Conservation (phyloP, 2,797 vertebrate genomes). For the Tadarida brasiliensis region DNA sequence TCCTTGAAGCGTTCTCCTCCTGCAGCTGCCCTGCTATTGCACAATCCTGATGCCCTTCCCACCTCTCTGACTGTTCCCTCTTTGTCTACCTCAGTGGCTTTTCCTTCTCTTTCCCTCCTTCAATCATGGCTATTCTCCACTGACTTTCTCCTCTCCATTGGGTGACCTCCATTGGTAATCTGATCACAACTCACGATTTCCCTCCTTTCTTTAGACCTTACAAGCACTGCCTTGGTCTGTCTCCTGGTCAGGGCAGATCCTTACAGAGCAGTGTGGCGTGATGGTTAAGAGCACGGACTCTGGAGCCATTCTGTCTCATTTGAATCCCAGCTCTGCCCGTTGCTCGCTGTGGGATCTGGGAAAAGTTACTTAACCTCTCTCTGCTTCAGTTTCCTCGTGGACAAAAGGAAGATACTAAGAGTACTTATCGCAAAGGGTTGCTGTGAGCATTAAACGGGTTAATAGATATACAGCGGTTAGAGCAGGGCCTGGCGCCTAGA, state of each 20-base stretch:
- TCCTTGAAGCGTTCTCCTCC: background rate
- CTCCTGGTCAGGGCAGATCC: background rate
- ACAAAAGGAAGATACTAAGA: background rate
- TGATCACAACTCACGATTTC: background rate
- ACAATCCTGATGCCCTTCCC: background rate
- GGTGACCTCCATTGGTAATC: background rate
- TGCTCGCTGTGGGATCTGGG: background rate
- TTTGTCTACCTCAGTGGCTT: background rate
- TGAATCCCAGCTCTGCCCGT: background rate
- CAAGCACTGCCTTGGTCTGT: background rate
- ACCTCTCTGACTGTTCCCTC: background rate
- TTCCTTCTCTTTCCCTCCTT: background rate
- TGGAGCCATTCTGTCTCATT: background rate
- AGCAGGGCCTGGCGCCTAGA: background rate
- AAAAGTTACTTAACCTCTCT: background rate
- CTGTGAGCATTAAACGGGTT: background rate
- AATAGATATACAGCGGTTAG: background rate
- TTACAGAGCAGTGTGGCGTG: fast-evolving
- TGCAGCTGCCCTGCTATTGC: background rate
- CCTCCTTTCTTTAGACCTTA: background rate
- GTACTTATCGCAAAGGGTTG: background rate
- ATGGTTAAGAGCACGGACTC: background rate
- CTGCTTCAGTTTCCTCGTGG: conserved; percentile 21
- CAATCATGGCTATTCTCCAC: background rate
- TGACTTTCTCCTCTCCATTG: background rate